These are phyloP conservation scores for Ichneumoninae sp. DNA, from an alignment of 2,888 invertebrate genomes.

Conservation along the genomic window DNA sequence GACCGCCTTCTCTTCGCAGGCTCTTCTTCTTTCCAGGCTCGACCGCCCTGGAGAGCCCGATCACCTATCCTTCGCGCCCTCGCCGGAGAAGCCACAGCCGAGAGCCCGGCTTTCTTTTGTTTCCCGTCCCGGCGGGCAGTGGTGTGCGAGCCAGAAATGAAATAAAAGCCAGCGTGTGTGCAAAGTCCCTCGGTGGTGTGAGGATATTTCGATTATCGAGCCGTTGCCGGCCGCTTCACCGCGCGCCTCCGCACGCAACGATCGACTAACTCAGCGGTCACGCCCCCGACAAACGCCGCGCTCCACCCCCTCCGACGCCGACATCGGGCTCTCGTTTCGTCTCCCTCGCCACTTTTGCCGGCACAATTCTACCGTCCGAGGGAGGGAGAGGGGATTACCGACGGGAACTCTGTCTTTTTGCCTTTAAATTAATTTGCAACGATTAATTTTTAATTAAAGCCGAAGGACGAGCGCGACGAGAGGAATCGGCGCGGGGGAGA, in stretches of 20 bases:
- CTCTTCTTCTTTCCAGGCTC: conserved; percentile 40
- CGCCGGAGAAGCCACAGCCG: neutral
- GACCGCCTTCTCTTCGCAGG: conserved; percentile 44
- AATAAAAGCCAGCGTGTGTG: conserved; percentile 30
- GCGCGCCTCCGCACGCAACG: conserved; percentile 77
- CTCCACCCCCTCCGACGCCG: conserved; percentile 78
- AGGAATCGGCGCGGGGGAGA: neutral
- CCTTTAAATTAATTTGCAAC: conserved; percentile 83
- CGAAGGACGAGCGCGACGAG: conserved; percentile 67
- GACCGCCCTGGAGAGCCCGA: conserved; percentile 21
- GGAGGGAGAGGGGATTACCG: conserved; percentile 36
- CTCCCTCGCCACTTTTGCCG: conserved; percentile 59
- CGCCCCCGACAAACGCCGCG: conserved; percentile 81
- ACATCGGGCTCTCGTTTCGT: conserved; percentile 59
- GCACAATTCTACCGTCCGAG: conserved; percentile 51
- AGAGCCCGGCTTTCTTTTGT: conserved; percentile 73
- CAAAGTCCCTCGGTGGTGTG: conserved; percentile 36
- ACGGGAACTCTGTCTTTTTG: conserved; percentile 73
- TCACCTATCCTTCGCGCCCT: conserved; percentile 33
- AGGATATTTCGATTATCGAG: conserved; percentile 83
- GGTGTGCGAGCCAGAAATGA: conserved; percentile 30
- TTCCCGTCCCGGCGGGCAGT: conserved; percentile 72
- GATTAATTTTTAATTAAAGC: conserved; percentile 84
- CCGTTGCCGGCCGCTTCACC: conserved; percentile 70
- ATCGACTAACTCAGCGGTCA: conserved; percentile 82